A percentile compares a stretch with the other conserved stretches of the same genome.
phyloP scores from a whole-genome alignment of 1,140 invertebrate genomes.

The Calycopis cecrops region DNA sequence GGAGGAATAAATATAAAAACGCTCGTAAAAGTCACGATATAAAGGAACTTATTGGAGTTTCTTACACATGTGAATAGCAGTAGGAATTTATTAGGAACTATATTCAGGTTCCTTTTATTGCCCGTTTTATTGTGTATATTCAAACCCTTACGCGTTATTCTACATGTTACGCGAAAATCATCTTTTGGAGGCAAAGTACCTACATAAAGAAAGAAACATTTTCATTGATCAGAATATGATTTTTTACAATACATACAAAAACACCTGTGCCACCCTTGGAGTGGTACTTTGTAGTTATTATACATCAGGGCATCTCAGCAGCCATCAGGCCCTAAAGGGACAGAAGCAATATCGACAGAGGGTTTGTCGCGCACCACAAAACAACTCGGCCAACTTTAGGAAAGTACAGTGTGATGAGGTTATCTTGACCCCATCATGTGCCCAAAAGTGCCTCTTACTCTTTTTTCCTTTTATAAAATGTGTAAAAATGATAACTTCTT shows the following conservation, averaged over 20 bases:
- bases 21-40: slow-evolving; percentile 6
- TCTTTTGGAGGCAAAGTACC: no score
- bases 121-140: slow-evolving; percentile 1
- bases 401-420: no score
- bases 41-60: slow-evolving; percentile 2
- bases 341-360: no score
- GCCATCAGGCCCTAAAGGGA: background rate
- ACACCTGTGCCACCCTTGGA: background rate
- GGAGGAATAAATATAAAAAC: slow-evolving; percentile 7
- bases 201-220: no score
- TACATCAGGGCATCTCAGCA: background rate
- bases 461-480: no score
- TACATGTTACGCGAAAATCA: background rate
- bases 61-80: slow-evolving; percentile 6
- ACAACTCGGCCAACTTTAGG: no score
- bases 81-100: slow-evolving; percentile 7
- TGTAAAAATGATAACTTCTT: no score
- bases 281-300: background rate
- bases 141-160: slow-evolving; percentile 2
- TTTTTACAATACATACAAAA: background rate
- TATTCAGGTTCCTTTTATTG: slow-evolving; percentile 6
- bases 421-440: no score
- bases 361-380: no score
- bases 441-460: no score
- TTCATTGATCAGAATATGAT: no score